These are phyloP conservation scores for Petroica traversi DNA, from an alignment of 2,113 vertebrate species.

Conservation along the genomic window DNA sequence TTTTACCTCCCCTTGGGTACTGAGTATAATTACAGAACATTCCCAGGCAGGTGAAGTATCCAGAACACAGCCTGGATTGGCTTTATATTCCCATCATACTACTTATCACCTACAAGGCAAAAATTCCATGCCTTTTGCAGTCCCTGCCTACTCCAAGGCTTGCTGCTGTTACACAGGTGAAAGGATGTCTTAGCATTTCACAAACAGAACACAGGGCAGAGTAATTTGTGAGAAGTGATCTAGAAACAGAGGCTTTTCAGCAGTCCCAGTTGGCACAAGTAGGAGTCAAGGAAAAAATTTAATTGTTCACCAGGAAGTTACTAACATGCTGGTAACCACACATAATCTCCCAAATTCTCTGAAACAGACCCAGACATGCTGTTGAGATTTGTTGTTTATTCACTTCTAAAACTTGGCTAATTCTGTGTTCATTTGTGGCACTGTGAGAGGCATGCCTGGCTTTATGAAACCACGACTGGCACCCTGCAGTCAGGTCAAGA, in stretches of 20 bases:
- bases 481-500: slow-evolving; percentile 24
- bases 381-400: background rate
- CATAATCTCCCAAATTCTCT: background rate
- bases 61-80: background rate
- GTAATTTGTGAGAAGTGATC: background rate
- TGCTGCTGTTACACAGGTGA: background rate
- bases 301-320: background rate
- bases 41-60: background rate
- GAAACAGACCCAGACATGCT: background rate
- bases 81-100: background rate
- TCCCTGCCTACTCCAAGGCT: background rate
- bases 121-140: background rate
- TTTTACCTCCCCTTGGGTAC: background rate
- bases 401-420: background rate
- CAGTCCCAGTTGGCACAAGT: background rate
- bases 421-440: background rate
- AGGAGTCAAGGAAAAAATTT: background rate
- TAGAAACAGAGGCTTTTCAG: background rate
- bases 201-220: background rate
- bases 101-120: background rate
- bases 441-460: slow-evolving; percentile 9
- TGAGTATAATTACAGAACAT: background rate
- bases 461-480: slow-evolving; percentile 22
- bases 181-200: background rate
- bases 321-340: background rate